Base-by-base conservation (phyloP, 2,888 invertebrate species). In the Lysandra coridon region DNA sequence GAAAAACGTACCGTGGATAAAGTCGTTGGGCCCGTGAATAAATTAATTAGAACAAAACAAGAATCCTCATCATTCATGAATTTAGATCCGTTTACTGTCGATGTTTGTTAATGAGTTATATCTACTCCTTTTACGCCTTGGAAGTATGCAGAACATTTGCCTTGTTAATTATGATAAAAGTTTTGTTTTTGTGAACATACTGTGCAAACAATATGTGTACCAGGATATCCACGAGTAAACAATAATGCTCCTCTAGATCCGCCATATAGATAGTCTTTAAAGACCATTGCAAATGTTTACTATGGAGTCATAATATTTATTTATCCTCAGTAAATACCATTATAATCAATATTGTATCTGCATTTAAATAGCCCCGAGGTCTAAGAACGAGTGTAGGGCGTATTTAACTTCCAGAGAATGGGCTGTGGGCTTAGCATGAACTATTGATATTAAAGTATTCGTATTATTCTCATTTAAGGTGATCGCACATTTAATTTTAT, bases 211-310 rank as follows among this genome's bases (percentile, higher is more conserved):
- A 62, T 23, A 37, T 33, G 0, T 33, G 10, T 0, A 69, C 69
- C 14, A 69, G 69, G 37, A 69, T 69, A 37, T 69, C 4, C 12
- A 33, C 12, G 2, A 40, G 53, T 30, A 53, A 75, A 75, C 12
- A 49, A 53, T 14, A 53, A 74, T n/a, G 7, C 74, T 10, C 44
- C 23, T 12, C 14, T 76, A 76, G 53, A 57, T 57, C 53, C 76
- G 76, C 57, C 30, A 75, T 5, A n/a, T 49, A 33, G 33, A 30
- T 76, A 33, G 57, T 14, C 17, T 33, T 30, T 30, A 14, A 76
- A 76, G 76, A 76, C 76, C 76, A 57, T 33, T 76, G 76, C 53
- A 53, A 76, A 76, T 53, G 33, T 76, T 57, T 76, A 23, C 76
- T 33, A 76, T 76, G 33, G 57, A 33, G 14, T 57, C 76, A 49